These are phyloP conservation scores for Nilaparvata lugens DNA, from an alignment of 1,140 invertebrate genomes.

Conservation along the genomic window DNA sequence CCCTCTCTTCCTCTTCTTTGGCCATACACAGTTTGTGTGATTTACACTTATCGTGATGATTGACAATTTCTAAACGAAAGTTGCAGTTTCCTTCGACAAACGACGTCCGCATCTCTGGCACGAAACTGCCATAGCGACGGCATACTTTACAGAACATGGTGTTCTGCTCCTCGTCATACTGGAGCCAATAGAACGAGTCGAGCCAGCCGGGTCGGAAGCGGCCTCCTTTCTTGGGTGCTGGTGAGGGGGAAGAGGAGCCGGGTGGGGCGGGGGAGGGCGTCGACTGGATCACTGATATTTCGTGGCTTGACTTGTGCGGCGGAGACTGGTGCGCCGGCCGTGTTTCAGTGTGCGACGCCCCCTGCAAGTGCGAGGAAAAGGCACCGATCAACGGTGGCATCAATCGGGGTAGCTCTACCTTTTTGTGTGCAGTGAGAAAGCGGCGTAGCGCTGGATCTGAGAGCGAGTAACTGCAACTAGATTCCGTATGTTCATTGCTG, in stretches of 20 bases:
- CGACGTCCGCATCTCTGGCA: conserved; percentile 59
- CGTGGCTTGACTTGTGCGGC: conserved; percentile 28
- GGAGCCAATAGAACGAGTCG: conserved; percentile 53
- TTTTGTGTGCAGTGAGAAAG: conserved; percentile 18
- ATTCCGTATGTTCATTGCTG: conserved; percentile 1
- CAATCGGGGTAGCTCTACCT: conserved; percentile 26
- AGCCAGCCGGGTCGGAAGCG: conserved; percentile 55
- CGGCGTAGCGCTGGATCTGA: conserved; percentile 17
- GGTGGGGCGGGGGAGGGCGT: conserved; percentile 14
- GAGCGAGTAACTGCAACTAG: background rate
- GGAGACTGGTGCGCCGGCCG: background rate
- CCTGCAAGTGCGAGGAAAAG: conserved; percentile 19
- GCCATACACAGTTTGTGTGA: conserved; percentile 54
- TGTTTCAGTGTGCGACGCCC: background rate
- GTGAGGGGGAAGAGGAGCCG: conserved; percentile 15
- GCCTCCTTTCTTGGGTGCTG: conserved; percentile 43
- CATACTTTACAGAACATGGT: conserved; percentile 64
- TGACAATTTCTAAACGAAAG: conserved; percentile 62
- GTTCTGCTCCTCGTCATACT: conserved; percentile 53
- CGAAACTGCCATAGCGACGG: conserved; percentile 55
- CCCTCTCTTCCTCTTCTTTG: conserved; percentile 34
- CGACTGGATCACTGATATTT: conserved; percentile 41
- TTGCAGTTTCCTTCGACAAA: conserved; percentile 65
- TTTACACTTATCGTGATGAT: conserved; percentile 66
- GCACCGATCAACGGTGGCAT: conserved; percentile 20